These are phyloP conservation scores for Scaptodrosophila latifasciaeformis DNA, from an alignment of 2,888 invertebrate species.

Conservation along the genomic window DNA sequence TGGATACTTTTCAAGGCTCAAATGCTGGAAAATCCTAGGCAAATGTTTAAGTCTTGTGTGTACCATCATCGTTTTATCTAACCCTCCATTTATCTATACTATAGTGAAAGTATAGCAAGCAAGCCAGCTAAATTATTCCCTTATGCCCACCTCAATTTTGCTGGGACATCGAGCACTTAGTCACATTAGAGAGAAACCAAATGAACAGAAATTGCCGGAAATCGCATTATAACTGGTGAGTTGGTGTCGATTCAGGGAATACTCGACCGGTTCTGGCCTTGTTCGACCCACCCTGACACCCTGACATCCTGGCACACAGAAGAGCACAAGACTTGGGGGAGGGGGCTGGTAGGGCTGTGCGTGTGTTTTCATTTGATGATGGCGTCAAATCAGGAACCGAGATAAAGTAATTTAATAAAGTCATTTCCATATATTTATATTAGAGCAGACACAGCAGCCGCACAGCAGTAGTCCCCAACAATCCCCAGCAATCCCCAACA, in stretches of 20 bases:
- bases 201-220: slow-evolving; percentile 52
- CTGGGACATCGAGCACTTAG: background rate
- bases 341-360: background rate
- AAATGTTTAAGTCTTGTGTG: too few relatives aligned
- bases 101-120: too few relatives aligned
- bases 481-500: background rate
- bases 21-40: too few relatives aligned
- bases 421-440: slow-evolving; percentile 64
- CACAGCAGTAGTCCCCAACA: background rate
- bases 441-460: slow-evolving; percentile 22
- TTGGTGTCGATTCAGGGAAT: slow-evolving; percentile 21
- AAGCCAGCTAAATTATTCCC: too few relatives aligned
- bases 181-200: slow-evolving; percentile 12
- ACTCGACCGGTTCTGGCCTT: slow-evolving; percentile 17
- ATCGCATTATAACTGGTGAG: slow-evolving; percentile 31
- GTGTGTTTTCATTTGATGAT: slow-evolving; percentile 10
- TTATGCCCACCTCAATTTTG: too few relatives aligned
- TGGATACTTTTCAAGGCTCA: too few relatives aligned
- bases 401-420: slow-evolving; percentile 63
- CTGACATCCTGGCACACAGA: too few relatives aligned
- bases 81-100: too few relatives aligned
- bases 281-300: too few relatives aligned
- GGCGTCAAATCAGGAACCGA: slow-evolving; percentile 47
- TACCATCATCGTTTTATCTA: too few relatives aligned
- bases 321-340: too few relatives aligned